phyloP scores from a whole-genome alignment of 92 coral and sea anemone species.

The Zoanthus solanderi region DNA sequence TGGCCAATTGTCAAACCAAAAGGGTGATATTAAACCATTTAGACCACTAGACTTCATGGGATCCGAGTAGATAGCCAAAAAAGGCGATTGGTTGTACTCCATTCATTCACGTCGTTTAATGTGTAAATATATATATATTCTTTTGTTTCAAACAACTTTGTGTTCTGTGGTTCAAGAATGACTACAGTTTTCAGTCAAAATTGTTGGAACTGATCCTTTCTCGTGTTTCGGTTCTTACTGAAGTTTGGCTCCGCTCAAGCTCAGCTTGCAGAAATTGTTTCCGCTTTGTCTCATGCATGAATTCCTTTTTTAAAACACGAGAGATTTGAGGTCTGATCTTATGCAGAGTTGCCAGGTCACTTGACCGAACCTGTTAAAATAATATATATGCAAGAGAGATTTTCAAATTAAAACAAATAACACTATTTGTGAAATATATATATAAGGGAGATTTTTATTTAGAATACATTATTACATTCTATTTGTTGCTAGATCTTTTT shows the following conservation, averaged over 20 bases:
- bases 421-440: too few relatives aligned
- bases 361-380: conserved; percentile 67
- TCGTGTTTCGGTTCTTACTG: not conserved
- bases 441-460: not conserved
- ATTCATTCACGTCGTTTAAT: too few relatives aligned
- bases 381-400: not conserved
- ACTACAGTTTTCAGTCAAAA: not conserved
- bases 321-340: conserved; percentile 65
- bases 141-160: too few relatives aligned
- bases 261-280: conserved; percentile 21
- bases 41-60: too few relatives aligned
- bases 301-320: conserved; percentile 39
- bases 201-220: not conserved
- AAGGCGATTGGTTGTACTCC: too few relatives aligned
- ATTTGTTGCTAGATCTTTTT: too few relatives aligned
- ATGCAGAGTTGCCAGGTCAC: conserved; percentile 71
- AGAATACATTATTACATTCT: not conserved
- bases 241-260: conserved; percentile 8
- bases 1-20: too few relatives aligned
- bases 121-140: too few relatives aligned
- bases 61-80: too few relatives aligned
- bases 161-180: not conserved
- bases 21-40: too few relatives aligned
- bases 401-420: not conserved
- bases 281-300: conserved; percentile 34